Evolutionary conservation across 2,888 invertebrate species (phyloP).

Genomic region (Cheilosia urbana): DNA sequence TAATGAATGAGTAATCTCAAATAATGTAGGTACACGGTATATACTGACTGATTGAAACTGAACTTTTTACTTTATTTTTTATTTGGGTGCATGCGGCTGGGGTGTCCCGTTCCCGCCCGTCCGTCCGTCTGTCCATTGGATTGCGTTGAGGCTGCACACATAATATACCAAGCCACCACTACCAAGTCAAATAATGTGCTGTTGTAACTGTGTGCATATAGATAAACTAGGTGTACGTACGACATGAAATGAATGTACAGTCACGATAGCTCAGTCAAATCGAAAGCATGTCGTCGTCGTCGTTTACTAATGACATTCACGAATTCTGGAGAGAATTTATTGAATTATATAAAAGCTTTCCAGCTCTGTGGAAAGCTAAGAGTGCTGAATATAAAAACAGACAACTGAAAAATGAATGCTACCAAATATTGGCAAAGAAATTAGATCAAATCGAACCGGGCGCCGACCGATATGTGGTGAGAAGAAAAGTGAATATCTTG

Average conservation of each 20-base stretch:
- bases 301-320: not conserved
- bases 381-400: conserved; percentile 68
- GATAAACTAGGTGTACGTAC: not conserved
- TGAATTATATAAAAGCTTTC: conserved; percentile 63
- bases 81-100: too few species aligned
- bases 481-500: conserved; percentile 67
- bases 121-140: too few species aligned
- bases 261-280: conserved; percentile 31
- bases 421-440: conserved; percentile 60
- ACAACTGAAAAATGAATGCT: conserved; percentile 58
- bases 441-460: conserved; percentile 56
- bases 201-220: not conserved
- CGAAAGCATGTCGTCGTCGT: conserved; percentile 15
- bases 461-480: conserved; percentile 58
- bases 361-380: conserved; percentile 73
- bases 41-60: too few species aligned
- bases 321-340: conserved; percentile 75
- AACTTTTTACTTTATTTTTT: too few species aligned
- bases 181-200: too few species aligned
- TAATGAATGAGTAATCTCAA: too few species aligned
- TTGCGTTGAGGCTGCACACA: too few species aligned
- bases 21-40: too few species aligned
- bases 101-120: too few species aligned
- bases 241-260: conserved; percentile 32
- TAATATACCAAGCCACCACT: too few species aligned